phyloP scores from a whole-genome alignment of 2,888 invertebrate genomes.

The Xylota sylvarum region DNA sequence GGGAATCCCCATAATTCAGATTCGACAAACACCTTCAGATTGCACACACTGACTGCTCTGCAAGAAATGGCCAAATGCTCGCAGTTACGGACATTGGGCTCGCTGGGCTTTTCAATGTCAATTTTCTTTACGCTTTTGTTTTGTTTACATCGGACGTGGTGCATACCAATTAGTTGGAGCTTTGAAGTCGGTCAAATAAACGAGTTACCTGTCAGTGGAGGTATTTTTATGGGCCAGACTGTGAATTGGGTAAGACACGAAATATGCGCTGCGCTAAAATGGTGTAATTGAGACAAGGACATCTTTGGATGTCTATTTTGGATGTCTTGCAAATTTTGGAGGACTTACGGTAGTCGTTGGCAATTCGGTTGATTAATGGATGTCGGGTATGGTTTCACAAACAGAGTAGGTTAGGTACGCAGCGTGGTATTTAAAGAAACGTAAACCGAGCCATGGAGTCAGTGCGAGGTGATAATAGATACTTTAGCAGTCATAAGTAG shows the following conservation, averaged over 20 bases:
- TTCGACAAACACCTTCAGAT: conserved; percentile 40
- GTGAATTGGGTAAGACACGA: conserved; percentile 21
- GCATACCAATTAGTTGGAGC: conserved; percentile 44
- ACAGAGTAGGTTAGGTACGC: background rate
- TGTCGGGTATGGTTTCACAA: background rate
- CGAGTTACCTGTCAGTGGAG: conserved; percentile 5
- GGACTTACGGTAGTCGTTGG: background rate
- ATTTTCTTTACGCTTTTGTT: conserved; percentile 21
- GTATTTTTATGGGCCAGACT: conserved; percentile 33
- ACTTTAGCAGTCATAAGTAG: too few relatives aligned
- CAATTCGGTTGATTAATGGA: background rate
- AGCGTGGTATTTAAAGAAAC: background rate
- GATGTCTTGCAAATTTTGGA: conserved; percentile 6
- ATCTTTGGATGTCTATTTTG: background rate
- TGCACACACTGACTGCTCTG: conserved; percentile 30
- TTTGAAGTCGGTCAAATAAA: conserved; percentile 15
- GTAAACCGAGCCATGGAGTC: too few relatives aligned
- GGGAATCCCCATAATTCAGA: conserved; percentile 55
- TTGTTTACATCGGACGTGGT: background rate
- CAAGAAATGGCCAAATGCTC: conserved; percentile 53
- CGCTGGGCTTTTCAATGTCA: conserved; percentile 65
- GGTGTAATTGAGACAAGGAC: conserved; percentile 37
- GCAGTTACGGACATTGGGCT: conserved; percentile 17
- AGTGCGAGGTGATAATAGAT: too few relatives aligned
- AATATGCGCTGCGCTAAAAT: background rate